Evolutionary conservation across 2,113 vertebrate species (phyloP).

Genomic region (Sprattus sprattus): DNA sequence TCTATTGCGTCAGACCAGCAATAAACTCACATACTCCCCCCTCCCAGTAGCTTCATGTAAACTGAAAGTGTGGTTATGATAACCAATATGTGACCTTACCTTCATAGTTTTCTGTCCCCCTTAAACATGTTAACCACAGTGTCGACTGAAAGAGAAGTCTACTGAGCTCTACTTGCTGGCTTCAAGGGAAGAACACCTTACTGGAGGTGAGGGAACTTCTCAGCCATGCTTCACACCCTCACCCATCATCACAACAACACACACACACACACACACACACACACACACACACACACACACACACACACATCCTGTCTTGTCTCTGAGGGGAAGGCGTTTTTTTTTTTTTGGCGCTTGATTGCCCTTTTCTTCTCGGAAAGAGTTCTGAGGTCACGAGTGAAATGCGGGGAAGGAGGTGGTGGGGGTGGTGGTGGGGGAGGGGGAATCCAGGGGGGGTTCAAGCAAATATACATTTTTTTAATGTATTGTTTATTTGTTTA

Average conservation of each 20-base stretch:
- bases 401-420: background rate
- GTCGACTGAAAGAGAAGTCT: conserved; percentile 40
- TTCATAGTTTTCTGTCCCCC: background rate
- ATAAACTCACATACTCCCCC: too few relatives aligned
- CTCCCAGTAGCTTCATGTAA: background rate
- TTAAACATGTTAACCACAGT: conserved; percentile 24
- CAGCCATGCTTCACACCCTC: background rate
- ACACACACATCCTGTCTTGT: background rate
- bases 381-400: background rate
- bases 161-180: conserved; percentile 42
- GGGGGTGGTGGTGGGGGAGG: background rate
- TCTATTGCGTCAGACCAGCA: background rate
- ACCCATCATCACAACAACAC: too few relatives aligned
- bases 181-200: conserved; percentile 41
- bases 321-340: background rate
- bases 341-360: background rate
- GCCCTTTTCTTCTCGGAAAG: conserved; percentile 9
- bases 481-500: background rate
- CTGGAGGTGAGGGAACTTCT: conserved; percentile 34
- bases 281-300: too few relatives aligned
- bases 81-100: background rate
- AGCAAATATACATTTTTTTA: too few relatives aligned
- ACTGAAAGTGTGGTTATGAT: background rate
- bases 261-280: background rate
- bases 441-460: background rate